phyloP scores from a whole-genome alignment of 2,888 invertebrate genomes.

The Catocala sponsa region DNA sequence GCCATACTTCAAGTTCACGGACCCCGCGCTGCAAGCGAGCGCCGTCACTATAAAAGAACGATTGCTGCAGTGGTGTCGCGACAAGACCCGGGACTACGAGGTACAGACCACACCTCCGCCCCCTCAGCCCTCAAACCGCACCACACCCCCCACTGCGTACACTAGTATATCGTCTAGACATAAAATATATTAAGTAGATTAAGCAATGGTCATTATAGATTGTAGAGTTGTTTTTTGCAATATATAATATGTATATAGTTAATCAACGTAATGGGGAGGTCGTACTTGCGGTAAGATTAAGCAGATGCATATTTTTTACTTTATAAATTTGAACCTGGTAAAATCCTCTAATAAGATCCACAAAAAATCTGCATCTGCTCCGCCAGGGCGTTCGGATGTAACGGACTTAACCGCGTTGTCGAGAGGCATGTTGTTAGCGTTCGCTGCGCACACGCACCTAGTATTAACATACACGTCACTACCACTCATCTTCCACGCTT shows the following conservation, averaged over 20 bases:
- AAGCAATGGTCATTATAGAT: slow-evolving; percentile 4
- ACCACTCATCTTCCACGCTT: slow-evolving; percentile 65
- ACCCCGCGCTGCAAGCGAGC: slow-evolving; percentile 96
- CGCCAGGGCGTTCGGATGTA: slow-evolving; percentile 55
- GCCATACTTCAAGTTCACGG: slow-evolving; percentile 96
- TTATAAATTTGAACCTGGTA: slow-evolving; percentile 21
- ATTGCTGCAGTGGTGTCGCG: slow-evolving; percentile 98
- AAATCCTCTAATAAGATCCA: slow-evolving; percentile 19
- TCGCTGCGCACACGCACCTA: slow-evolving; percentile 62
- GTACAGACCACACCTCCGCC: slow-evolving; percentile 87
- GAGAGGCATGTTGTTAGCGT: slow-evolving; percentile 60
- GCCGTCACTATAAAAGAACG: slow-evolving; percentile 98
- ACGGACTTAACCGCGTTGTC: slow-evolving; percentile 59
- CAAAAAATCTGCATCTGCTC: slow-evolving; percentile 55
- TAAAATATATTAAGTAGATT: slow-evolving; percentile 17
- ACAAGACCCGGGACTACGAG: slow-evolving; percentile 99
- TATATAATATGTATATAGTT: slow-evolving; percentile 2
- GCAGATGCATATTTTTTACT: slow-evolving; percentile 60
- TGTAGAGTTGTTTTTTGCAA: no score
- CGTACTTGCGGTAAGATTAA: slow-evolving; percentile 42
- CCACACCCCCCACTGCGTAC: slow-evolving; percentile 55
- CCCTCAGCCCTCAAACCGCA: slow-evolving; percentile 47
- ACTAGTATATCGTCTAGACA: slow-evolving; percentile 26
- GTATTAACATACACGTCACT: slow-evolving; percentile 61
- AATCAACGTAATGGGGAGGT: slow-evolving; percentile 61